Base-by-base conservation (phyloP, 2,888 invertebrate genomes). In the Dynastes maya region DNA sequence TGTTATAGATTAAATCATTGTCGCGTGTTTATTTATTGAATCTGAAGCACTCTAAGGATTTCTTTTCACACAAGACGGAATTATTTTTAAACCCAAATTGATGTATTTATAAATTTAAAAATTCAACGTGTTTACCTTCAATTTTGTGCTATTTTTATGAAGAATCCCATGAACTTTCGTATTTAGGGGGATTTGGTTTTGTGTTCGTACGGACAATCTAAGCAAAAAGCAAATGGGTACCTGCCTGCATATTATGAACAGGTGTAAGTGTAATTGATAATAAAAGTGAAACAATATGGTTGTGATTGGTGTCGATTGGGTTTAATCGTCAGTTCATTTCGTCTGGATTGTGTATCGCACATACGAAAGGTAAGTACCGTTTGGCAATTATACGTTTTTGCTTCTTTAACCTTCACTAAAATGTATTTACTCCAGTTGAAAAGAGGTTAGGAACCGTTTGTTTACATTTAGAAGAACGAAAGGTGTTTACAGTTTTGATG, bases 251-350 rank as follows among this genome's bases (percentile, higher is more conserved):
- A 68, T 49, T 63, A 53, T 32, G 70, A 72, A 78, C 78, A 78
- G 78, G 78, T 78, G 78, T 37, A 37, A 37, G 32, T 37, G 32
- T 72, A 72, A 64, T 77, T 77, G 53, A 70, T 72, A 78, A 78
- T 64, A 77, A 70, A 58, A 72, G 72, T 77, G 77, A 53, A 65
- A 78, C 78, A 78, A 78, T 78, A 78, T 78, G 78, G 78, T 78
- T 78, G 78, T 78, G 78, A 71, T 40, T 78, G 29, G 58, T 55
- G 65, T 67, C 67, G 67, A 40, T 72, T 58, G 40, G 72, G 58
- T 72, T 72, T 72, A 45, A 72, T 58, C 6, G 55, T 58, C 22
- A 58, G 5, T 37, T 13, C 37, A 13, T 37, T 40, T 58, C 58
- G 58, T 72, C 58, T 29, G 29, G 27, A 72, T 40, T 61, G 72